phyloP scores from a whole-genome alignment of 2,888 invertebrate species.

The Petrophora chlorosata region DNA sequence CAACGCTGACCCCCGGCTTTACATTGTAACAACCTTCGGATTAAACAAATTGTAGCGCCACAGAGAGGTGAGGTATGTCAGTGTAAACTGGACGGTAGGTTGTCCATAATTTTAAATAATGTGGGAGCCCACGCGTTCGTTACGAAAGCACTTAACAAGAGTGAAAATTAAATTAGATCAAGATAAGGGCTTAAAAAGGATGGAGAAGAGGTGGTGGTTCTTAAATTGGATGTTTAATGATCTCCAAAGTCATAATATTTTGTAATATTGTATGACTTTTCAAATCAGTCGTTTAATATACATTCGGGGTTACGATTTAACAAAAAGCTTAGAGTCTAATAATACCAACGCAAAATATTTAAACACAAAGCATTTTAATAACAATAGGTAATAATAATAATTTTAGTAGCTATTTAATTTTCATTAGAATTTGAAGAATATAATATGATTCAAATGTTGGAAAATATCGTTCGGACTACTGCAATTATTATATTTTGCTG shows the following conservation, averaged over 20 bases:
- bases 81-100: slow-evolving; percentile 46
- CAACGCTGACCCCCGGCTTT: slow-evolving; percentile 48
- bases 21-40: slow-evolving; percentile 38
- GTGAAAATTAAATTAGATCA: slow-evolving; percentile 53
- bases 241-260: slow-evolving; percentile 7
- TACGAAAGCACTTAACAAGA: slow-evolving; percentile 53
- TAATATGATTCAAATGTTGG: no score
- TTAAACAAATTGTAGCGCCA: slow-evolving; percentile 27
- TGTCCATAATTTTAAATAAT: slow-evolving; percentile 68
- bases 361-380: no score
- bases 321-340: no score
- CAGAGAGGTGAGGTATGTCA: slow-evolving; percentile 37
- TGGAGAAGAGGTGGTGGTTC: slow-evolving; percentile 21
- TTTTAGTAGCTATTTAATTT: no score
- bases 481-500: no score
- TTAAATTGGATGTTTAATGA: slow-evolving; percentile 15
- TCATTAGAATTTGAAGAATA: no score
- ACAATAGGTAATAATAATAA: no score
- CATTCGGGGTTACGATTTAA: no score
- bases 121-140: slow-evolving; percentile 60
- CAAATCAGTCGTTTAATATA: neutral
- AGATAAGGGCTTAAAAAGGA: slow-evolving; percentile 44
- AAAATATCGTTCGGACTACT: no score
- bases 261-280: neutral
- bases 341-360: no score